These are phyloP conservation scores for Cacatua alba DNA, from an alignment of 2,113 vertebrate species.

Conservation along the genomic window DNA sequence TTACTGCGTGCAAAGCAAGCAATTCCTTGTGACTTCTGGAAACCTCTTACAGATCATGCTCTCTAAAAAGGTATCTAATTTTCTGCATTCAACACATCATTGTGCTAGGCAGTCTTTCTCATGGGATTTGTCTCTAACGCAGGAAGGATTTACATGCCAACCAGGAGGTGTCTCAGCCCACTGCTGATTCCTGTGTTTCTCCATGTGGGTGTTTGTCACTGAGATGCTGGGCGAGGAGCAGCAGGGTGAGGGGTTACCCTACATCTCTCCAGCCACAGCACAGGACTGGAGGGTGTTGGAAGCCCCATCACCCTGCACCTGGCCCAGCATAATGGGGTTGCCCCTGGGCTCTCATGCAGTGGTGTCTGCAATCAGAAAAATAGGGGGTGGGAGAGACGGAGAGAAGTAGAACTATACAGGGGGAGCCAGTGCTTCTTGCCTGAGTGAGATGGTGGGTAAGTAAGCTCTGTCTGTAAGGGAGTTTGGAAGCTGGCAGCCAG, in stretches of 20 bases:
- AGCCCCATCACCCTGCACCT: not conserved
- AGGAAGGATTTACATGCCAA: not conserved
- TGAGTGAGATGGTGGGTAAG: not conserved
- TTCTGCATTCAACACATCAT: not conserved
- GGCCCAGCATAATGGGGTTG: fast-evolving
- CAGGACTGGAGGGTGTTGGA: not conserved
- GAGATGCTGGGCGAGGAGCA: fast-evolving
- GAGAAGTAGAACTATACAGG: not conserved
- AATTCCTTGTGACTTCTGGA: not conserved
- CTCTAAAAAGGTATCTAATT: not conserved
- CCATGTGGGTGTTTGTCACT: not conserved
- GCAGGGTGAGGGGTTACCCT: not conserved
- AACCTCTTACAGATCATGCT: not conserved
- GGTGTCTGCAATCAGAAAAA: not conserved
- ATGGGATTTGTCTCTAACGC: not conserved
- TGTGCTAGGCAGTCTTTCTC: not conserved
- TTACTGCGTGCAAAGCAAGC: not conserved
- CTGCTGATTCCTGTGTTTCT: not conserved
- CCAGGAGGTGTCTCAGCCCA: not conserved
- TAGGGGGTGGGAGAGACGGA: not conserved
- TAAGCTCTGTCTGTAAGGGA: not conserved
- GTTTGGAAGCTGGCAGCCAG: not conserved
- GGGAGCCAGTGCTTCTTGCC: not conserved
- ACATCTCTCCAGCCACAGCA: not conserved
- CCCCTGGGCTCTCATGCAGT: not conserved